A percentile compares a stretch with the other conserved stretches of the same genome.
These are phyloP conservation scores for Acromyrmex heyeri DNA, from an alignment of 1,140 invertebrate genomes.

Conservation along the genomic window DNA sequence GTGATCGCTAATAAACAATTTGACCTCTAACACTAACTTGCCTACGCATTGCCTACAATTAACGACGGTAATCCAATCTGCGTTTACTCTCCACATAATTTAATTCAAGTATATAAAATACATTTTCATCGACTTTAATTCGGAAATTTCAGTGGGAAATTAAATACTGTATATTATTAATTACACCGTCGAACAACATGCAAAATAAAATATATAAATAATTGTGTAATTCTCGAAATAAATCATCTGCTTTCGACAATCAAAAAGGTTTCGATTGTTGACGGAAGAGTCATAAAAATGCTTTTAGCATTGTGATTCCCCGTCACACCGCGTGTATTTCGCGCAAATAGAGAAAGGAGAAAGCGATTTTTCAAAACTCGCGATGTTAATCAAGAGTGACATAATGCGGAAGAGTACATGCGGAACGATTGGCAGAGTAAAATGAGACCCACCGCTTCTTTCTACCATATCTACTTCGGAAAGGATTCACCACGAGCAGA, in stretches of 20 bases:
- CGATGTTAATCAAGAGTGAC: slow-evolving; percentile 60
- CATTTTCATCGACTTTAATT: slow-evolving; percentile 7
- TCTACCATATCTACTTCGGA: not conserved
- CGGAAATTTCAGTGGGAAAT: not conserved
- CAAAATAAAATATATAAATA: not conserved
- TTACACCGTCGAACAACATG: not conserved
- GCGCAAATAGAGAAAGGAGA: slow-evolving; percentile 8
- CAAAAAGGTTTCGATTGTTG: not conserved
- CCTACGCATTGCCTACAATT: slow-evolving; percentile 5
- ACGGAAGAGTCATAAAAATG: slow-evolving; percentile 4
- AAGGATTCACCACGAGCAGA: slow-evolving; percentile 9
- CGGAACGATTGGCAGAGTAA: slow-evolving; percentile 10
- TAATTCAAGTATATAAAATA: slow-evolving; percentile 4
- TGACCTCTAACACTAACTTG: slow-evolving; percentile 17
- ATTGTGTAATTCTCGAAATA: not conserved
- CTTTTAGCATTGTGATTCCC: not conserved
- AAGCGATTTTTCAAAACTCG: slow-evolving; percentile 29
- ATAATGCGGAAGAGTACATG: slow-evolving; percentile 16
- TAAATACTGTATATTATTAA: not conserved
- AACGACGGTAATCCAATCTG: slow-evolving; percentile 20
- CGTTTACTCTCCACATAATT: slow-evolving; percentile 8
- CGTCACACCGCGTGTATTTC: not conserved
- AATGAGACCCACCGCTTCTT: slow-evolving; percentile 33
- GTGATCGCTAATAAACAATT: slow-evolving; percentile 47
- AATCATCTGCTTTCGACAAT: not conserved